These are phyloP conservation scores for Scomber japonicus DNA, from an alignment of 2,113 vertebrate species.

Conservation along the genomic window DNA sequence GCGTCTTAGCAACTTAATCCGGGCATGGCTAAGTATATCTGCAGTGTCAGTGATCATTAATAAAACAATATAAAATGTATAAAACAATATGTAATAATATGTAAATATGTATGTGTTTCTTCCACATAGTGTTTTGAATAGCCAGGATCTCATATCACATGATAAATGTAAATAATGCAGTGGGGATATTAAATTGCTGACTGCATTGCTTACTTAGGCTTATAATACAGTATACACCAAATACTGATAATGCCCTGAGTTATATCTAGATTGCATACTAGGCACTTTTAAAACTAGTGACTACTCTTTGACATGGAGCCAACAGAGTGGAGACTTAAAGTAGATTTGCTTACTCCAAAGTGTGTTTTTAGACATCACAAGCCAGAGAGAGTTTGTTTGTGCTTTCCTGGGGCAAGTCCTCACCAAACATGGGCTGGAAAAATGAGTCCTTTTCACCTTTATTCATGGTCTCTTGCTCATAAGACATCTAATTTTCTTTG, in stretches of 20 bases:
- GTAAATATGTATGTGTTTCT: too few species aligned
- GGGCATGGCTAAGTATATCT: too few species aligned
- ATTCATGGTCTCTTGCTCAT: not conserved
- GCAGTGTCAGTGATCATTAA: too few species aligned
- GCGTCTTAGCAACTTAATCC: too few species aligned
- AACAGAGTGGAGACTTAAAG: constrained; percentile 13
- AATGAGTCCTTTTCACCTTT: not conserved
- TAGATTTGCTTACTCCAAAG: constrained; percentile 25
- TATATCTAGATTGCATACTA: constrained; percentile 29
- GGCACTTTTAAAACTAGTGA: constrained; percentile 18
- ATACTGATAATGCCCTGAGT: constrained; percentile 18
- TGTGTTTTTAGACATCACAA: constrained; percentile 29
- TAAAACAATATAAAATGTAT: not conserved
- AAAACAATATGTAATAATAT: not conserved
- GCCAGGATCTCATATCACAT: too few species aligned
- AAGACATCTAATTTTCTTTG: not conserved
- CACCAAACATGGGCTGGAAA: not conserved
- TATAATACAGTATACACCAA: constrained; percentile 6
- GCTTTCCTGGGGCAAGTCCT: not conserved
- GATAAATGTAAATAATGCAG: not conserved
- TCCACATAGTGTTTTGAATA: not conserved
- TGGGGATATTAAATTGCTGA: not conserved
- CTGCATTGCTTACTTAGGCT: not conserved
- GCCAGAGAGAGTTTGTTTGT: constrained; percentile 12
- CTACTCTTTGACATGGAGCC: constrained; percentile 17